Evolutionary conservation across 64 coral and sea anemone genomes (phyloP), one percentile per base, ranked within the genome.

Genomic region (Montipora sp.): DNA sequence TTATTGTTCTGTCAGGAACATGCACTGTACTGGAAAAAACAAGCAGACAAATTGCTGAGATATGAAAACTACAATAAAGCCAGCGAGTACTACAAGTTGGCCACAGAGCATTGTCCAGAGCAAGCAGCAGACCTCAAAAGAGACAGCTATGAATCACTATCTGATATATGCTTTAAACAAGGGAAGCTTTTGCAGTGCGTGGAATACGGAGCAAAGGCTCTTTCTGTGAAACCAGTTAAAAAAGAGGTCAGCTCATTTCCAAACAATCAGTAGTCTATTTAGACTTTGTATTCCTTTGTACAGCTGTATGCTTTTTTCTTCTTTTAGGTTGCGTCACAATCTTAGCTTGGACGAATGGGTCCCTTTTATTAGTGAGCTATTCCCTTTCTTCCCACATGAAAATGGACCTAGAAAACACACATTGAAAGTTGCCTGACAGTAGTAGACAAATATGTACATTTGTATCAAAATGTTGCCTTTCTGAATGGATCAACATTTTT

Each of bases 1-100:
- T 51, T 80, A 51, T 75, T 78, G 8, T 9, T 14, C 9, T 22
- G 16, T 49, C 47, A 85, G 82, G 63, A 61, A 12, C 82, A 85
- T 48, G 61, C 82, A 50, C 9, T 71, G 0, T 85, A 50, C 82
- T 85, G 82, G 82, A 85, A 85, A 47, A 71, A 50, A 48, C 61
- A 50, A 85, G 82, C 82, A 48, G 65, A 66, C 45, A 70, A 50
- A 13, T 48, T 13, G 3, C 0, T 66, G 2, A 70, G 61, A 84
- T 67, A 13, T 21, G 61, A 3, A 49, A 47, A 49, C n/a, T 9
- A 48, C 15, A 12, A 13, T 4, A 71, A 48, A 51, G 82, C 61
- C 11, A 46, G 16, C 0, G 18, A 85, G 19, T 85, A 70, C 65
- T 85, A 85, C 82, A 85, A 85, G 14, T 85, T 85, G 65, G 82